Evolutionary conservation across 2,113 vertebrate genomes (phyloP).

Genomic region (Crotalus viridis): DNA sequence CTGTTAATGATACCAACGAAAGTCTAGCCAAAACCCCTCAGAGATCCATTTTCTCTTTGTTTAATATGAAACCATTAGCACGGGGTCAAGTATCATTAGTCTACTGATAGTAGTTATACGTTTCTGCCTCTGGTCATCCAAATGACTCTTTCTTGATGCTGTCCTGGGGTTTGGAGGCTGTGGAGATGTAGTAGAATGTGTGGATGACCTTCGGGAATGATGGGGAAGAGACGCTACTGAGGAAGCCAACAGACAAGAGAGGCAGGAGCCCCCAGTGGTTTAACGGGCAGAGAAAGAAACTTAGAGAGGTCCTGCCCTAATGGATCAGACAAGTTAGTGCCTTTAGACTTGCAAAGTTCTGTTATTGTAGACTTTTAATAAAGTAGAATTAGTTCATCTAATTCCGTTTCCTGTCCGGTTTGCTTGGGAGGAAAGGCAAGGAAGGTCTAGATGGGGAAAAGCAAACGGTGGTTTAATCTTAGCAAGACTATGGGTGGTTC

Average conservation of each 20-base stretch:
- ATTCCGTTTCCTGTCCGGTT: neutral
- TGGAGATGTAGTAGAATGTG: neutral
- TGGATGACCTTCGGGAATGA: neutral
- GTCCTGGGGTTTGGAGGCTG: neutral
- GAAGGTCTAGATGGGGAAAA: neutral
- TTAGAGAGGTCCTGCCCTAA: neutral
- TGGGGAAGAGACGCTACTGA: neutral
- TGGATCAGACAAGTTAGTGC: neutral
- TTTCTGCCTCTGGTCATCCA: neutral
- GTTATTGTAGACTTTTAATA: neutral
- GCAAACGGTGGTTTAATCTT: neutral
- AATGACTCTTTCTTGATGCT: neutral
- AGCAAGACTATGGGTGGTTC: neutral
- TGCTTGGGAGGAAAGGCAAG: neutral
- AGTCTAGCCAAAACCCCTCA: neutral
- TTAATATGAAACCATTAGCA: neutral
- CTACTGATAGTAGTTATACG: neutral
- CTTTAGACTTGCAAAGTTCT: neutral
- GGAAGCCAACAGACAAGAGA: neutral
- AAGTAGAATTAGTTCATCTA: neutral
- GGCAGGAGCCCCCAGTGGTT: neutral
- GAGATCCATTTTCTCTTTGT: neutral
- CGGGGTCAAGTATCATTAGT: neutral
- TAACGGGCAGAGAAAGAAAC: neutral
- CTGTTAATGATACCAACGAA: neutral